A percentile compares a stretch with the other conserved stretches of the same genome.
Conservation (phyloP, 2,888 invertebrate species). For the Dusona sp. region DNA sequence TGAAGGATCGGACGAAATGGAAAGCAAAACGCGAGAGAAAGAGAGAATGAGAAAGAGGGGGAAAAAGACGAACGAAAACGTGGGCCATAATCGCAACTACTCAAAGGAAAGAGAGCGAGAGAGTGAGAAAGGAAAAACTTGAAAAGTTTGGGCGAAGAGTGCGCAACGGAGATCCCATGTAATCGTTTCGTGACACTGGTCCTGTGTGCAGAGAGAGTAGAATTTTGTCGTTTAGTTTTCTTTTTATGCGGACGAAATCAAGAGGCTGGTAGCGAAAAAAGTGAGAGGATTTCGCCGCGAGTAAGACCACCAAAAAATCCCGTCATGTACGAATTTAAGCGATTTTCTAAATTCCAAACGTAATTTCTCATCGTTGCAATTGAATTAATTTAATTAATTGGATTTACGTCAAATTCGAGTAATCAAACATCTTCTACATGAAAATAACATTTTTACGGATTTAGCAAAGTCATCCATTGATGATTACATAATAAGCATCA, state of each 20-base stretch:
- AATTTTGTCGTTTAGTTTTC: slow-evolving; percentile 52
- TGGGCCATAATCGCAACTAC: slow-evolving; percentile 34
- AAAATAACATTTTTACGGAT: neutral
- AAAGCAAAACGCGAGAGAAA: slow-evolving; percentile 41
- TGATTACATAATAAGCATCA: neutral
- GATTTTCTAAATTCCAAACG: slow-evolving; percentile 1
- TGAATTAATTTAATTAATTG: neutral
- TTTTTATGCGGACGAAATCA: slow-evolving; percentile 29
- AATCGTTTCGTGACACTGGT: slow-evolving; percentile 54
- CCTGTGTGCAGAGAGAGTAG: slow-evolving; percentile 37
- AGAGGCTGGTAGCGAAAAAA: slow-evolving; percentile 46
- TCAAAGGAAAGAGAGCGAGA: slow-evolving; percentile 45
- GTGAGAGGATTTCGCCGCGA: slow-evolving; percentile 37
- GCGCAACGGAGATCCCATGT: slow-evolving; percentile 70
- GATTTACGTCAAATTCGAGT: slow-evolving; percentile 4
- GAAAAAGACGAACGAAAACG: slow-evolving; percentile 30
- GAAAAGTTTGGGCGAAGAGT: slow-evolving; percentile 39
- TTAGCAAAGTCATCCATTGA: neutral
- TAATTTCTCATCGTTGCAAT: slow-evolving; percentile 19
- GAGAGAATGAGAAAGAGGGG: slow-evolving; percentile 21
- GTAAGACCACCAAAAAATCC: slow-evolving; percentile 15
- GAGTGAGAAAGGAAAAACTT: slow-evolving; percentile 60
- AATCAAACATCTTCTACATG: neutral
- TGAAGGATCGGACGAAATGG: slow-evolving; percentile 54
- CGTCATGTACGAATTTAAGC: neutral